Percentiles rank a stretch among this genome's conserved stretches.
Conservation (phyloP, 2,888 invertebrate species). For the Carcina quercana region DNA sequence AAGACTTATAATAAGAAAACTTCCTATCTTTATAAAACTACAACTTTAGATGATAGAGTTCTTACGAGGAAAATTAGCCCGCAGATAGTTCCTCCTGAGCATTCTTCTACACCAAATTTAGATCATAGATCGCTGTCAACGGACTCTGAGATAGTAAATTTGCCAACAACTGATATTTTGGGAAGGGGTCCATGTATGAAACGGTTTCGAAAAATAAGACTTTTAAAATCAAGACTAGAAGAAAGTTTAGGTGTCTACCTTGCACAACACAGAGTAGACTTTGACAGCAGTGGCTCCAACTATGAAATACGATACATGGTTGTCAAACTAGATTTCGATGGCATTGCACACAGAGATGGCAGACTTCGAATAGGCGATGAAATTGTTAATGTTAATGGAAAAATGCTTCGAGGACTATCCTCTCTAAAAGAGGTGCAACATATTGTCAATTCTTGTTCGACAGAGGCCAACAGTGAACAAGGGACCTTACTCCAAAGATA, state of each 20-base stretch:
- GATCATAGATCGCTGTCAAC: constrained; percentile 36
- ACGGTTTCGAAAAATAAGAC: constrained; percentile 77
- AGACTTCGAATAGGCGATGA: constrained; percentile 90
- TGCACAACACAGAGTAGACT: constrained; percentile 77
- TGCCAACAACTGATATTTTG: constrained; percentile 51
- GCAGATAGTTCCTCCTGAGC: constrained; percentile 51
- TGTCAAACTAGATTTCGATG: constrained; percentile 77
- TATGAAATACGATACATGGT: constrained; percentile 77
- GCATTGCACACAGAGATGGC: constrained; percentile 85
- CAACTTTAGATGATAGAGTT: constrained; percentile 64
- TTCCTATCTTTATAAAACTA: constrained; percentile 61
- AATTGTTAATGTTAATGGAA: constrained; percentile 91
- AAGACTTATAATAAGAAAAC: constrained; percentile 58
- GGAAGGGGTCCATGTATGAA: constrained; percentile 76
- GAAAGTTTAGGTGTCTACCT: constrained; percentile 83
- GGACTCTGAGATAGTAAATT: constrained; percentile 42
- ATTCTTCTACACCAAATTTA: constrained; percentile 40
- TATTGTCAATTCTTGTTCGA: constrained; percentile 69
- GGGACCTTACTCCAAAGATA: constrained; percentile 55
- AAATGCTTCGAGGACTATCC: constrained; percentile 82
- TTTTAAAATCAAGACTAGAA: constrained; percentile 78
- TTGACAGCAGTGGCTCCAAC: constrained; percentile 63
- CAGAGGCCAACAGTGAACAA: constrained; percentile 54
- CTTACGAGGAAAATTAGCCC: constrained; percentile 68
- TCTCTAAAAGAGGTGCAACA: constrained; percentile 78